These are phyloP conservation scores for Tinamus guttatus DNA, from an alignment of 2,113 vertebrate species.

Conservation along the genomic window DNA sequence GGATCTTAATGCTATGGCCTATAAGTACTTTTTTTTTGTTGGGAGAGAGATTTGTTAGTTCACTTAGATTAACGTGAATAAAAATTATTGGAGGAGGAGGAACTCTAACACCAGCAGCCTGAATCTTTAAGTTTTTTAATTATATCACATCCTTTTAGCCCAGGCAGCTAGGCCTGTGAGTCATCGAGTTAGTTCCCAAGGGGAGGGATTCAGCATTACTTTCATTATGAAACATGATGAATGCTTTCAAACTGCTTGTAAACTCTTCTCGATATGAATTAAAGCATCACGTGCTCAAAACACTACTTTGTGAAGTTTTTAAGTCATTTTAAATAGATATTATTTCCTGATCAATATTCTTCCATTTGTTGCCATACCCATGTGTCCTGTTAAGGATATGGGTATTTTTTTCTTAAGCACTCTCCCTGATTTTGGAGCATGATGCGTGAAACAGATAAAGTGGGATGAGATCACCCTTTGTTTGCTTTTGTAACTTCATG, in stretches of 20 bases:
- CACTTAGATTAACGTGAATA: not conserved
- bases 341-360: constrained; percentile 44
- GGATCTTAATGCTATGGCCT: not conserved
- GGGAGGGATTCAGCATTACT: not conserved
- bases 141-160: not conserved
- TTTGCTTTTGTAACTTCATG: constrained; percentile 32
- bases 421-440: constrained; percentile 22
- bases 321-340: constrained; percentile 2
- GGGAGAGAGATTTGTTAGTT: not conserved
- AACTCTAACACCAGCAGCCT: not conserved
- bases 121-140: not conserved
- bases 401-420: constrained; percentile 30
- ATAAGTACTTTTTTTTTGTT: not conserved
- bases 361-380: not conserved
- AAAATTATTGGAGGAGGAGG: not conserved
- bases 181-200: not conserved
- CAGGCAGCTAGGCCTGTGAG: not conserved
- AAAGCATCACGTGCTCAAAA: constrained; percentile 42
- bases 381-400: not conserved
- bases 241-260: constrained; percentile 28
- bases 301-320: constrained; percentile 17
- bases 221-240: constrained; percentile 4
- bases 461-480: constrained; percentile 32
- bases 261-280: constrained; percentile 18
- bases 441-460: constrained; percentile 30